These are phyloP conservation scores for Pelusios castaneus DNA, from an alignment of 2,113 vertebrate genomes.

Conservation along the genomic window DNA sequence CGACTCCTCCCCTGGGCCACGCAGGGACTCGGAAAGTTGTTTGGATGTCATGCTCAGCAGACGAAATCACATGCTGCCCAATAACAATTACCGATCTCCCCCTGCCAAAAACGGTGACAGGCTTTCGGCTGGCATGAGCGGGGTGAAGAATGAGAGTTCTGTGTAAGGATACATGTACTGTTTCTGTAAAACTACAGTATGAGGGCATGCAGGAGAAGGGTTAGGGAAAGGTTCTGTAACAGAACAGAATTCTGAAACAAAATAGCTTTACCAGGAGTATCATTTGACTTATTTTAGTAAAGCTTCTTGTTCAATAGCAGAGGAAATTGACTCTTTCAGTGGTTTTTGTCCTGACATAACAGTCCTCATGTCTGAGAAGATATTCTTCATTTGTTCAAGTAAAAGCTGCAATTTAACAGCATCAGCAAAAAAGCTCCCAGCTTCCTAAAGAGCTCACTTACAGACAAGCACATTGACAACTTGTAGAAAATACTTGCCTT, in stretches of 20 bases:
- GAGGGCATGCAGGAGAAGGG: neutral
- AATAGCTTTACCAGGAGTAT: neutral
- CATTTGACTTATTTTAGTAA: conserved; percentile 11
- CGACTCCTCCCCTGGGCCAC: neutral
- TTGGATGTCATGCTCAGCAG: neutral
- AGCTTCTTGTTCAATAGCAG: conserved; percentile 48
- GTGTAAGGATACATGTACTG: conserved; percentile 6
- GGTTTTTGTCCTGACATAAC: conserved; percentile 6
- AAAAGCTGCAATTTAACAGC: conserved; percentile 35
- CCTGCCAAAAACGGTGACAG: neutral
- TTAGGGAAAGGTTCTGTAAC: neutral
- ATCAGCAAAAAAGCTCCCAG: conserved; percentile 50
- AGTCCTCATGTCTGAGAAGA: conserved; percentile 43
- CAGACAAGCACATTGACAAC: conserved; percentile 12
- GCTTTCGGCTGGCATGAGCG: rapidly evolving
- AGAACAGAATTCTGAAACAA: neutral
- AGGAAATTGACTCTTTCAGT: too few species aligned
- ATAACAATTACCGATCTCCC: neutral
- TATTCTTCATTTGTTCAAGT: conserved; percentile 57
- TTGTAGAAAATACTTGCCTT: conserved; percentile 33
- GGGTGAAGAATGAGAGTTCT: neutral
- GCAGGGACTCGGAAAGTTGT: neutral
- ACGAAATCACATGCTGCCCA: neutral
- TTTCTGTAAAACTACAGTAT: too few species aligned
- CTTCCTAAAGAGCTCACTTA: conserved; percentile 53